These are phyloP conservation scores for Eupithecia subfuscata DNA, from an alignment of 2,888 invertebrate genomes.

Conservation along the genomic window DNA sequence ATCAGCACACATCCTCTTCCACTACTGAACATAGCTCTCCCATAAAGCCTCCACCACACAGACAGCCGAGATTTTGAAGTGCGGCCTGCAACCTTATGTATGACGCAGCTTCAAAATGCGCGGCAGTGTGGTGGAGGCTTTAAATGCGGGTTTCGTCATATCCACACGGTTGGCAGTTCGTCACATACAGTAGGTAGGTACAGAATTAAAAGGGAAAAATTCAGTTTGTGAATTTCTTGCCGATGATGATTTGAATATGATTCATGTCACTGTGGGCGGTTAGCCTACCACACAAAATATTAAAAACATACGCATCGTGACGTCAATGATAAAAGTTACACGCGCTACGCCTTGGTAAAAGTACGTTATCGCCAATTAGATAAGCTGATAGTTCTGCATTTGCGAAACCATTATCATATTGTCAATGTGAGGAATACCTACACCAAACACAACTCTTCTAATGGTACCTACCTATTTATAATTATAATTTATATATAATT, in stretches of 20 bases:
- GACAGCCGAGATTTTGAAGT: no score
- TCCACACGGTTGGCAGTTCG: no score
- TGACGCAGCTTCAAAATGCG: no score
- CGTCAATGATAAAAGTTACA: conserved; percentile 10
- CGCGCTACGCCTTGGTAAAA: background rate
- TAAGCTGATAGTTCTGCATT: conserved; percentile 41
- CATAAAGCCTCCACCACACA: no score
- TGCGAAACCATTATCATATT: background rate
- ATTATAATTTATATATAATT: no score
- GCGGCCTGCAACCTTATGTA: no score
- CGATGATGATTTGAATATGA: background rate
- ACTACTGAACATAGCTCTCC: background rate
- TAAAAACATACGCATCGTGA: background rate
- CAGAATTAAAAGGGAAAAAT: background rate
- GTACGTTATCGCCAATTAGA: conserved; percentile 45
- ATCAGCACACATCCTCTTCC: no score
- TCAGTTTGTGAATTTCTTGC: background rate
- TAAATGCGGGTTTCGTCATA: no score
- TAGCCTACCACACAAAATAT: background rate
- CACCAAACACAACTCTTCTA: no score
- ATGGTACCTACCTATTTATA: no score
- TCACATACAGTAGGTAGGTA: no score
- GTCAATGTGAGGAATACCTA: background rate
- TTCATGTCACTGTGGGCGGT: background rate
- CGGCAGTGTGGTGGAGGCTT: no score